Conservation (phyloP, 1,140 invertebrate species). For the Drosophila cardini region DNA sequence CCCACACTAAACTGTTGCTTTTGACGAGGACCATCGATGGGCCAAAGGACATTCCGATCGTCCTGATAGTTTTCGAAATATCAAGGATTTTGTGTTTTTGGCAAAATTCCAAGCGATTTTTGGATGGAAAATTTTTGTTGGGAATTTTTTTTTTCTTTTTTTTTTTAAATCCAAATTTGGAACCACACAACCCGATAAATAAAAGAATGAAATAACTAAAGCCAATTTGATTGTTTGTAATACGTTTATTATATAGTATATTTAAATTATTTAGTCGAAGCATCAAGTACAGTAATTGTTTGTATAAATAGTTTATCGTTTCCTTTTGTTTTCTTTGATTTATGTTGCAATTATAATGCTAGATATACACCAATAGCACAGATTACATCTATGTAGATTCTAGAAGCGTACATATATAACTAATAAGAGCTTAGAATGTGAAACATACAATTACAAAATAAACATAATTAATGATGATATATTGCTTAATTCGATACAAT, state of each 20-base stretch:
- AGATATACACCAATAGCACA: slow-evolving; percentile 66
- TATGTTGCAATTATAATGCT: slow-evolving; percentile 49
- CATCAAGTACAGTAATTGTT: slow-evolving; percentile 78
- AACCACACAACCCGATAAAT: slow-evolving; percentile 1
- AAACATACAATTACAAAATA: slow-evolving; percentile 39
- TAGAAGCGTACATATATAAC: slow-evolving; percentile 65
- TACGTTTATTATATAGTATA: slow-evolving; percentile 57
- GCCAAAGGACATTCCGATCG: no score
- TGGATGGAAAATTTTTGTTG: no score
- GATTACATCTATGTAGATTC: slow-evolving; percentile 64
- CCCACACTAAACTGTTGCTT: no score
- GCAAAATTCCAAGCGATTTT: no score
- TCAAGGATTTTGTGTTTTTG: no score
- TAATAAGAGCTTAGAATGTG: slow-evolving; percentile 26
- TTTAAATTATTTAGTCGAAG: slow-evolving; percentile 74
- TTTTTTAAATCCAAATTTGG: no score
- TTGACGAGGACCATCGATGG: no score
- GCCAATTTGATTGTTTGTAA: slow-evolving; percentile 16
- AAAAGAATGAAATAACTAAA: neutral
- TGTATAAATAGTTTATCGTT: slow-evolving; percentile 72
- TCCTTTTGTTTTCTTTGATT: slow-evolving; percentile 63
- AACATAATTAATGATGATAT: slow-evolving; percentile 18
- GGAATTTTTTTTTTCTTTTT: no score
- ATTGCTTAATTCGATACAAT: slow-evolving; percentile 1
- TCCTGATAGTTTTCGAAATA: no score